Conservation (phyloP, 30 jellyfish, hydroid and myxozoan species). For the Hydractinia symbiolongicarpus region DNA sequence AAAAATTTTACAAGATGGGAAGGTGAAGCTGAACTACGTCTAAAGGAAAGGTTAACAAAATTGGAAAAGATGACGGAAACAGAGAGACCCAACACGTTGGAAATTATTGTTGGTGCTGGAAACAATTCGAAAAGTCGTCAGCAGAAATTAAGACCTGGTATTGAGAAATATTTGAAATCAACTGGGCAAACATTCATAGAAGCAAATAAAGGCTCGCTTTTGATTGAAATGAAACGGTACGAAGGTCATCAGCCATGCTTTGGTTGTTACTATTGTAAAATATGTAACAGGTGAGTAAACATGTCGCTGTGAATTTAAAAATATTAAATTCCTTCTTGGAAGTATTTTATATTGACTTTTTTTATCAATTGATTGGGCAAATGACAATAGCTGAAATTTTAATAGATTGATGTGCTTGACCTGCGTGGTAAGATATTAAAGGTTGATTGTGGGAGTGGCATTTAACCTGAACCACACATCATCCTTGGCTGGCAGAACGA, state of each 20-base stretch:
- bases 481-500: too few relatives aligned
- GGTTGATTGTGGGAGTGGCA: too few relatives aligned
- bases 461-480: too few relatives aligned
- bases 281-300: not conserved
- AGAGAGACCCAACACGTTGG: not conserved
- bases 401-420: too few relatives aligned
- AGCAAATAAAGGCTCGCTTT: conserved; percentile 3
- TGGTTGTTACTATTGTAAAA: conserved; percentile 12
- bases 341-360: too few relatives aligned
- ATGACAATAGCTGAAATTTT: too few relatives aligned
- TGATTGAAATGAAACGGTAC: not conserved
- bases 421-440: too few relatives aligned
- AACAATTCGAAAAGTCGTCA: not conserved
- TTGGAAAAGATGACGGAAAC: not conserved
- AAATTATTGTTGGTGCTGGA: conserved; percentile 10
- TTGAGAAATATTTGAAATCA: not conserved
- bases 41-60: not conserved
- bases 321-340: too few relatives aligned
- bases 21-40: not conserved
- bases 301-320: too few relatives aligned
- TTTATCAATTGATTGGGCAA: too few relatives aligned
- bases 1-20: not conserved
- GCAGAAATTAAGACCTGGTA: not conserved
- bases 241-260: conserved; percentile 1
- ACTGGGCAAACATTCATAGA: not conserved